Evolutionary conservation across 2,113 vertebrate species (phyloP), one percentile per base, ranked within the genome.

Genomic region (Elanoides forficatus): DNA sequence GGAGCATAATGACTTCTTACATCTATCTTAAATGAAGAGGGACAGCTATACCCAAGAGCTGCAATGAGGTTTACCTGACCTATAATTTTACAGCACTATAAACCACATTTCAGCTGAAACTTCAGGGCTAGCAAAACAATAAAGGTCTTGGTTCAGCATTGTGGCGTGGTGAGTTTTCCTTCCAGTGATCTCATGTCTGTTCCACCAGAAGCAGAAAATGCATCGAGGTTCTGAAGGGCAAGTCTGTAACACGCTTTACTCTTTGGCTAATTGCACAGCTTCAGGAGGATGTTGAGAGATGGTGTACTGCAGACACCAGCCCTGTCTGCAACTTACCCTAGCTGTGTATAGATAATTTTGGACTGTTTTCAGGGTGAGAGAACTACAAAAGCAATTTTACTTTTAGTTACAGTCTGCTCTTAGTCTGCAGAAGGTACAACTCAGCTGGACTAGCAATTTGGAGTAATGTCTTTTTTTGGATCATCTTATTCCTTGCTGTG

Each of bases 11-110:
- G 67, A 83, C 67, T 94, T 94, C 74, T 96, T 82, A 72, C 47
- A 94, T 71, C 73, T 91, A 3, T 85, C 66, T 96, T 47, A 88
- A 96, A 95, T 95, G 88, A 95, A 95, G 95, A 94, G 74, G 81
- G 92, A 96, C 95, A 94, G 79, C 55, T 93, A 90, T 78, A 86
- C 71, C 71, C 78, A 52, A 82, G 81, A 88, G 90, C 30, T 93
- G 73, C 81, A 90, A 16, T 79, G 89, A 93, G 83, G 87, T 93
- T 96, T 96, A 91, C 74, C 91, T 91, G 95, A 82, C 52, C 86
- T 80, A 88, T 87, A 90, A 93, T 94, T 94, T 96, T 75, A 82
- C 81, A 82, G 81, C 53, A 60, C 68, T 84, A 76, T 58, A 94
- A 95, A 95, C 76, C 66, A 58, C 66, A 79, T 67, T 85, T 72